Evolutionary conservation across 1,140 invertebrate genomes (phyloP).

Genomic region (Zaprionus ornatus): DNA sequence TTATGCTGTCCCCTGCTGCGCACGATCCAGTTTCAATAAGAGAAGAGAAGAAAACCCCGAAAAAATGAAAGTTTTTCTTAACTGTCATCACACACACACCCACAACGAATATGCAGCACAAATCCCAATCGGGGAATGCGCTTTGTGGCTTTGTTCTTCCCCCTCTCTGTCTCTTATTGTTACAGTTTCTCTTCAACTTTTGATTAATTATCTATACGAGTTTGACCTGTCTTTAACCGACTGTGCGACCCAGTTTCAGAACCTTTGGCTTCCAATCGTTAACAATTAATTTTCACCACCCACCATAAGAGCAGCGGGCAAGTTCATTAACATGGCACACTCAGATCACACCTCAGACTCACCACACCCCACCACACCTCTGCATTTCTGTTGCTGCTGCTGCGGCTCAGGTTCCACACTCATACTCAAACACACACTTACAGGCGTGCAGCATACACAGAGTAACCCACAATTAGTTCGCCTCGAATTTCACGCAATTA

Average conservation of each 20-base stretch:
- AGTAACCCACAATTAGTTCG: slow-evolving; percentile 74
- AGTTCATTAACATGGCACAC: slow-evolving; percentile 47
- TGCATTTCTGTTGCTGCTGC: not conserved
- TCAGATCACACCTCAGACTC: slow-evolving; percentile 26
- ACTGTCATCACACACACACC: slow-evolving; percentile 18
- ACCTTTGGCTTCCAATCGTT: slow-evolving; percentile 2
- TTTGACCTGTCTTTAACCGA: not conserved
- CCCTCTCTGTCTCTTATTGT: not conserved
- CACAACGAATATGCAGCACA: slow-evolving; percentile 6
- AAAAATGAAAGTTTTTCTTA: slow-evolving; percentile 37
- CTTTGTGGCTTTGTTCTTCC: slow-evolving; percentile 25
- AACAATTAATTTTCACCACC: slow-evolving; percentile 22
- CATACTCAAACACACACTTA: slow-evolving; percentile 22
- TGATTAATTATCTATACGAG: slow-evolving; percentile 2
- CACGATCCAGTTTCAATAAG: slow-evolving; percentile 47
- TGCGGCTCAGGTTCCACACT: slow-evolving; percentile 51
- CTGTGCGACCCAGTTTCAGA: slow-evolving; percentile 36
- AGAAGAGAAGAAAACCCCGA: not conserved
- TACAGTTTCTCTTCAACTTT: slow-evolving; percentile 3
- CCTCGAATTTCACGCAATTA: slow-evolving; percentile 75
- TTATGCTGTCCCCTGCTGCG: slow-evolving; percentile 39
- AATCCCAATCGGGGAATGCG: slow-evolving; percentile 7
- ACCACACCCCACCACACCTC: slow-evolving; percentile 28
- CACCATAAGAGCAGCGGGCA: slow-evolving; percentile 6
- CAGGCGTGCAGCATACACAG: slow-evolving; percentile 33